Evolutionary conservation across 2,797 vertebrate genomes (phyloP), one percentile per base, ranked within the genome.

Genomic region (Falco novaeseelandiae): DNA sequence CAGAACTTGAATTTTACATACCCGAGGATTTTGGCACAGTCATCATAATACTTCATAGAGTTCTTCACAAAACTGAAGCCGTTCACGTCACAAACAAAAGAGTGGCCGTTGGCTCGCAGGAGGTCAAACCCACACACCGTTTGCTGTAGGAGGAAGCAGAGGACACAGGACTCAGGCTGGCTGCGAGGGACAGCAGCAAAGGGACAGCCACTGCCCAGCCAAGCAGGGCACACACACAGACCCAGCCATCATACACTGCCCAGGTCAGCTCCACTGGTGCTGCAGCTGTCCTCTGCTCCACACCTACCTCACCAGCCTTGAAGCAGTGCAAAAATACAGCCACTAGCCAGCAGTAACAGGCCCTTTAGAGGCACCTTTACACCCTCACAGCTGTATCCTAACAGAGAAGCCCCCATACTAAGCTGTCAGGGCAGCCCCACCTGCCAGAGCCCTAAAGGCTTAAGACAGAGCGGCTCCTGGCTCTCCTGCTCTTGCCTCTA

Each of bases 41-140:
- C 99, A n/a, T 99, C 99, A 0, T 99, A 99, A 93, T 99, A 99
- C 97, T 99, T 99, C 99, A 99, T 99, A 0, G 99, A 99, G 97
- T 99, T 99, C 98, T 99, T 99, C 96, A 99, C 99, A 70, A 99
- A 99, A 93, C 99, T 99, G 98, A 99, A 99, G 65, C 99, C 99
- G 0, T 99, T 99, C 96, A 99, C 99, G 2, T 99, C 99, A 5
- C 99, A 99, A 58, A 99, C 99, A 26, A 99, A 99, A 1, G 99
- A 99, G 97, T 99, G 99, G 38, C 99, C 99, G 0, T 99, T 99
- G 81, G 99, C 99, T 84, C 99, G 98, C 83, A 99, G 99, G 13
- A 99, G 99, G 97, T 99, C 99, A 15, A 99, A 99, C 57, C 99
- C 99, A 16, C 99, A 99, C 25, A 99, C 99, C 0, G 99, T 99